phyloP scores from a whole-genome alignment of 1,140 invertebrate genomes.

The Psix sp. region DNA sequence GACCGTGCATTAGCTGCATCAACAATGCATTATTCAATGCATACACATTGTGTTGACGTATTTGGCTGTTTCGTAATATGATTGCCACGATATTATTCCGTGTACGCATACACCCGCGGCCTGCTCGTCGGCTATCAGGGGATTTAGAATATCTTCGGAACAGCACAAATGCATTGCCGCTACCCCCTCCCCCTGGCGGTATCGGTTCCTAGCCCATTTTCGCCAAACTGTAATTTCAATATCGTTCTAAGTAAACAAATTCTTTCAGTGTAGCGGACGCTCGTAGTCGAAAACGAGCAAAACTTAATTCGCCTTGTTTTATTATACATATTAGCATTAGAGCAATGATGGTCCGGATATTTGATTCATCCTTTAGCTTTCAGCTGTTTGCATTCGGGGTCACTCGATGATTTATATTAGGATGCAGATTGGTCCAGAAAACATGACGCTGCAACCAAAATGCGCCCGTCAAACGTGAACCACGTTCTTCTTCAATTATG shows the following conservation, averaged over 20 bases:
- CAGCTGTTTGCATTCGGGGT: slow-evolving; percentile 17
- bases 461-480: not conserved
- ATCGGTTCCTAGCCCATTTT: slow-evolving; percentile 44
- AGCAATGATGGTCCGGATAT: slow-evolving; percentile 24
- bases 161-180: slow-evolving; percentile 32
- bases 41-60: slow-evolving; percentile 72
- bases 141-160: slow-evolving; percentile 60
- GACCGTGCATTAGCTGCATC: slow-evolving; percentile 77
- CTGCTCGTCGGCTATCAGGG: slow-evolving; percentile 39
- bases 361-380: slow-evolving; percentile 5
- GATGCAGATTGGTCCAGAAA: not conserved
- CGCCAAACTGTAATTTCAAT: slow-evolving; percentile 48
- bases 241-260: slow-evolving; percentile 34
- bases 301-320: slow-evolving; percentile 13
- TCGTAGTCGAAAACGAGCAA: too few species aligned
- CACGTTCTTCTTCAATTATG: slow-evolving; percentile 12
- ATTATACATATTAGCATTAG: slow-evolving; percentile 21
- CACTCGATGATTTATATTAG: slow-evolving; percentile 15
- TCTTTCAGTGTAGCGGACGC: too few species aligned
- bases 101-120: slow-evolving; percentile 42
- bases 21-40: slow-evolving; percentile 77
- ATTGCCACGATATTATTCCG: slow-evolving; percentile 73
- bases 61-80: slow-evolving; percentile 74
- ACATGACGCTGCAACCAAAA: slow-evolving; percentile 1
- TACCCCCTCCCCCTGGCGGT: slow-evolving; percentile 19